Percentiles rank a stretch among this genome's conserved stretches.
Evolutionary conservation across 2,113 vertebrate genomes (phyloP).

Genomic region (Pterocles burchelli): DNA sequence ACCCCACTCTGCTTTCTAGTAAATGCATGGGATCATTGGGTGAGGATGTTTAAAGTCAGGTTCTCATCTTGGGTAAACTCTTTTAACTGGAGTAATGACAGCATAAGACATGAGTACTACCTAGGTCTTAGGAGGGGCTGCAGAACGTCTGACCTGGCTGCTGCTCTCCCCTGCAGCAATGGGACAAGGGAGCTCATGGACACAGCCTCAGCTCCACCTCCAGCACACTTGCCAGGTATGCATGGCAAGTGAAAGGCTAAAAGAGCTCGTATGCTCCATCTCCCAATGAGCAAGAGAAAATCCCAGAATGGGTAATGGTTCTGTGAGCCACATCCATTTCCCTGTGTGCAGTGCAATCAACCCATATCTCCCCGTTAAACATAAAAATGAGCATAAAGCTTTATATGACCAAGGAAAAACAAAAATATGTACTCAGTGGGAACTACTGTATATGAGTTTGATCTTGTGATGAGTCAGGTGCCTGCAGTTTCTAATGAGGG

Average conservation of each 20-base stretch:
- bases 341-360: not conserved
- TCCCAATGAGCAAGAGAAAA: not conserved
- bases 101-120: not conserved
- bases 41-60: not conserved
- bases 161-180: not conserved
- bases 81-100: not conserved
- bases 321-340: not conserved
- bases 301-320: not conserved
- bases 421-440: not conserved
- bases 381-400: not conserved
- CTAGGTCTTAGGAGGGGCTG: not conserved
- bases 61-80: not conserved
- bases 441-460: not conserved
- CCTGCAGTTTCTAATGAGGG: not conserved
- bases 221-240: not conserved
- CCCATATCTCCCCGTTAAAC: not conserved
- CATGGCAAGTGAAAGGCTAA: not conserved
- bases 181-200: not conserved
- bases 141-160: not conserved
- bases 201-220: not conserved
- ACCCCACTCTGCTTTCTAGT: not conserved
- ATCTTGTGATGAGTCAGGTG: not conserved
- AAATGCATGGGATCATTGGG: not conserved
- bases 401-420: not conserved
- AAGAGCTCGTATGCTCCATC: not conserved